phyloP scores from a whole-genome alignment of 2,113 vertebrate genomes.

The Oryzias javanicus region DNA sequence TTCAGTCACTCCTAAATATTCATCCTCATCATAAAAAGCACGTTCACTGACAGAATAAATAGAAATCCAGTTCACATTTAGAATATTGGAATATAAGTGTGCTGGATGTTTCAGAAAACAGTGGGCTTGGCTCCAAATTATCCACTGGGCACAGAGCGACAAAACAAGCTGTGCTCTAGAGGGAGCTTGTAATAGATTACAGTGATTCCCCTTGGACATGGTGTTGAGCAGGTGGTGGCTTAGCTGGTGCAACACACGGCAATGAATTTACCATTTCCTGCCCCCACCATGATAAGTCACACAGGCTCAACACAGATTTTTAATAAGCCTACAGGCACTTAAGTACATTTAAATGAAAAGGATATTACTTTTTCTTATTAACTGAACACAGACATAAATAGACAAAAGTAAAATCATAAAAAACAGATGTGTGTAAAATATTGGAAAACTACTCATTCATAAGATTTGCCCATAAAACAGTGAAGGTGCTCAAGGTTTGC shows the following conservation, averaged over 20 bases:
- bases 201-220: slow-evolving; percentile 73
- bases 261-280: slow-evolving; percentile 71
- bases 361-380: slow-evolving; percentile 49
- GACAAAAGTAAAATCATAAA: not conserved
- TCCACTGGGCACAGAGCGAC: slow-evolving; percentile 67
- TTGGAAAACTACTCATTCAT: too few relatives aligned
- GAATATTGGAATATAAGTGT: slow-evolving; percentile 49
- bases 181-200: slow-evolving; percentile 78
- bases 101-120: slow-evolving; percentile 64
- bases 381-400: slow-evolving; percentile 4
- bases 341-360: slow-evolving; percentile 56
- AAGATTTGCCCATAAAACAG: too few relatives aligned
- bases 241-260: slow-evolving; percentile 71
- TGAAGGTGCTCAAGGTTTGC: too few relatives aligned
- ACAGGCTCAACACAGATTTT: slow-evolving; percentile 60
- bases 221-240: slow-evolving; percentile 76
- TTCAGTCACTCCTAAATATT: not conserved
- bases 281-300: slow-evolving; percentile 68
- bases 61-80: slow-evolving; percentile 4
- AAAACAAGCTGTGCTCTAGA: slow-evolving; percentile 75
- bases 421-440: not conserved
- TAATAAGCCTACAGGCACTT: slow-evolving; percentile 65
- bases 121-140: slow-evolving; percentile 69
- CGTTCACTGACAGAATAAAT: slow-evolving; percentile 20
- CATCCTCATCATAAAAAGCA: not conserved